A percentile compares a stretch with the other conserved stretches of the same genome.
phyloP scores from a whole-genome alignment of 2,797 vertebrate genomes.

The Dallia pectoralis region DNA sequence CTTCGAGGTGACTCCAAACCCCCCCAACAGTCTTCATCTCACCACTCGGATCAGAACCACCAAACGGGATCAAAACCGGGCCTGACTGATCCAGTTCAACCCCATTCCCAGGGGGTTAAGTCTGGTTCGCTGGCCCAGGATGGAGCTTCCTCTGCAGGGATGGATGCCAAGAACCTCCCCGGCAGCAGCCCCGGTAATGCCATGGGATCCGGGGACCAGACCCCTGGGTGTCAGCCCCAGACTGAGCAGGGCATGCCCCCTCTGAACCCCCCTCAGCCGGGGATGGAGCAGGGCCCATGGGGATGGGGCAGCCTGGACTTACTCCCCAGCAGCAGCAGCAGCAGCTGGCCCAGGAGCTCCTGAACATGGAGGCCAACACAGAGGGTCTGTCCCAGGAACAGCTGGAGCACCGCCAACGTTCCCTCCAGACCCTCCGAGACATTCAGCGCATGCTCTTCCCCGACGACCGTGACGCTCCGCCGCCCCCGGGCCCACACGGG shows the following conservation, averaged over 20 bases:
- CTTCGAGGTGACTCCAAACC: conserved; percentile 90
- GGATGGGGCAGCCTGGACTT: conserved; percentile 66
- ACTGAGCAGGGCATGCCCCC: conserved; percentile 69
- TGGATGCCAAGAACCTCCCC: conserved; percentile 90
- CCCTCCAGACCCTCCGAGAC: conserved; percentile 85
- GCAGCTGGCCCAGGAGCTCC: conserved; percentile 86
- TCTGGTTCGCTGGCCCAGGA: conserved; percentile 81
- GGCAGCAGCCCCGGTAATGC: conserved; percentile 86
- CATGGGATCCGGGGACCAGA: conserved; percentile 84
- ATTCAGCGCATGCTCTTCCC: conserved; percentile 99
- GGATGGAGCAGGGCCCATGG: conserved; percentile 61
- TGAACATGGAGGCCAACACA: conserved; percentile 91
- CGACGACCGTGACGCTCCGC: conserved; percentile 84
- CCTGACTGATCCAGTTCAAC: conserved; percentile 74
- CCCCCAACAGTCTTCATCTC: conserved; percentile 77
- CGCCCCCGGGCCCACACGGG: conserved; percentile 62
- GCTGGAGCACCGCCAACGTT: conserved; percentile 78
- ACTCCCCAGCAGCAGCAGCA: conserved; percentile 81
- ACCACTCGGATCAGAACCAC: conserved; percentile 86
- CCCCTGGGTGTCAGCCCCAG: conserved; percentile 71
- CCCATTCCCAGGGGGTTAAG: conserved; percentile 82
- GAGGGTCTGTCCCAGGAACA: conserved; percentile 97
- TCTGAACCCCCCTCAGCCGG: conserved; percentile 64
- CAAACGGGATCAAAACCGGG: conserved; percentile 87
- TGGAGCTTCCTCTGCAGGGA: conserved; percentile 76